Percentiles rank a stretch among this genome's conserved stretches.
Conservation (phyloP, 2,797 vertebrate genomes). For the Periparus ater region DNA sequence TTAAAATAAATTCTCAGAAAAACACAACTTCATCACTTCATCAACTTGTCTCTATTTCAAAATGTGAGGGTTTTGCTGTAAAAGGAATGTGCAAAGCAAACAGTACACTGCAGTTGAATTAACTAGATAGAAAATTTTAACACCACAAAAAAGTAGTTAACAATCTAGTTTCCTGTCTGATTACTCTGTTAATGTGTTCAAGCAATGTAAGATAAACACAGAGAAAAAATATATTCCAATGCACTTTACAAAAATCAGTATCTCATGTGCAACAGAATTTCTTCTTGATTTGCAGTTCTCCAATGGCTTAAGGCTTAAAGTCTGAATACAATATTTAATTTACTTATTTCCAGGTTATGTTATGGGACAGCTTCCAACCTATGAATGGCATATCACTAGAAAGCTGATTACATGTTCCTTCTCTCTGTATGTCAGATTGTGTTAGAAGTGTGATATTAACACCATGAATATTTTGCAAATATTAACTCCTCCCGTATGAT, state of each 20-base stretch:
- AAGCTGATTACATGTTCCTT: background rate
- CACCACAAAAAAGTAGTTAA: background rate
- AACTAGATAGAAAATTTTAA: background rate
- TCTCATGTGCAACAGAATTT: background rate
- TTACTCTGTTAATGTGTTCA: background rate
- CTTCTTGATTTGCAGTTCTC: background rate
- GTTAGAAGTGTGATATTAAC: background rate
- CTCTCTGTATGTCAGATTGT: background rate
- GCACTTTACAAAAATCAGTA: background rate
- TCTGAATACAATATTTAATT: background rate
- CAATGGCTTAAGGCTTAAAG: background rate
- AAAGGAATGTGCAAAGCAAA: background rate
- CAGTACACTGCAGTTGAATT: background rate
- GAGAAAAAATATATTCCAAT: background rate
- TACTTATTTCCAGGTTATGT: background rate
- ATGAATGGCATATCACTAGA: background rate
- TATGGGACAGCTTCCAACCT: background rate
- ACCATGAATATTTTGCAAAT: background rate
- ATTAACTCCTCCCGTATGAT: background rate
- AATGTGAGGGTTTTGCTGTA: background rate
- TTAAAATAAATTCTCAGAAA: background rate
- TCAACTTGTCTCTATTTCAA: background rate
- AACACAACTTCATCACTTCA: background rate
- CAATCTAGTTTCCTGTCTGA: background rate
- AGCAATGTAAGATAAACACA: background rate